These are phyloP conservation scores for Paramormyrops kingsleyae DNA, from an alignment of 2,113 vertebrate genomes.

Conservation along the genomic window DNA sequence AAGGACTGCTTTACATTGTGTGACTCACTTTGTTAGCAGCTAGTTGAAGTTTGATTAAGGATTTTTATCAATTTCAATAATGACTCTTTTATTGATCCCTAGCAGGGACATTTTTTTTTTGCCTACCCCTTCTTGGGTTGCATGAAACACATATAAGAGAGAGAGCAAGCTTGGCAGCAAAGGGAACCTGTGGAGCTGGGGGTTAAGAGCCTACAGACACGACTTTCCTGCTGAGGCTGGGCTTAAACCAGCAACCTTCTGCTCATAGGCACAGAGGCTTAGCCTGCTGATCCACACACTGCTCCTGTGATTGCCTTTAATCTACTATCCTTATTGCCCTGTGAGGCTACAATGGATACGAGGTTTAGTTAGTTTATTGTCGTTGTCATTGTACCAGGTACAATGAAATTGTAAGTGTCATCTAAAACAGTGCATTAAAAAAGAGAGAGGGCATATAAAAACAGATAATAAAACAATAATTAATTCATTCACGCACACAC, in stretches of 20 bases:
- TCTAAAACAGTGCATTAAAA: too few species aligned
- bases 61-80: neutral
- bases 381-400: too few species aligned
- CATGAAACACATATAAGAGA: neutral
- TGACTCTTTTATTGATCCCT: neutral
- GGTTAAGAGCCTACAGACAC: neutral
- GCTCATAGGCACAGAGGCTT: neutral
- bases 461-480: too few species aligned
- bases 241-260: neutral
- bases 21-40: neutral
- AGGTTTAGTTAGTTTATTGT: too few species aligned
- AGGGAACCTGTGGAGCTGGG: neutral
- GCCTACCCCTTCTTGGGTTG: neutral
- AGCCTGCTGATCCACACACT: neutral
- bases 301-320: neutral
- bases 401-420: too few species aligned
- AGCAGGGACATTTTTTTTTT: neutral
- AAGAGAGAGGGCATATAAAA: too few species aligned
- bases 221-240: neutral
- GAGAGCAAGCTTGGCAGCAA: neutral
- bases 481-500: too few species aligned
- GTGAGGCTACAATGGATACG: neutral
- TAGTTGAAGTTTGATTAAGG: neutral
- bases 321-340: neutral
- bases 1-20: neutral